Percentiles rank a stretch among this genome's conserved stretches.
Conservation (phyloP, 2,113 vertebrate species). For the Gymnarchus niloticus region DNA sequence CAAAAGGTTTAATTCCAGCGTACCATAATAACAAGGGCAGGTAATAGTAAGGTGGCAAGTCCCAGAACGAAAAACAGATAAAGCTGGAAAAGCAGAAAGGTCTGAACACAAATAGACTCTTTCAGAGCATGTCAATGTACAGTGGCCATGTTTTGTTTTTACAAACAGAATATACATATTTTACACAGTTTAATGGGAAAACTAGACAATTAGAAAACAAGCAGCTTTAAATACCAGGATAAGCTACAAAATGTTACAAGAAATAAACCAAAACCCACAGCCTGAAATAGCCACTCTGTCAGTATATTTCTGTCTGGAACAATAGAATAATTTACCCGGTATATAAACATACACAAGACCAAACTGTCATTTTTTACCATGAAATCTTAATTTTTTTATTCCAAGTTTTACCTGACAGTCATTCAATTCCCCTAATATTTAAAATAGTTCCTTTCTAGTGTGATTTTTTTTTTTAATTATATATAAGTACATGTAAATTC, state of each 20-base stretch:
- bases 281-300: constrained; percentile 15
- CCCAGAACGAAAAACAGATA: neutral
- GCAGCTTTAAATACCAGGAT: neutral
- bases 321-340: neutral
- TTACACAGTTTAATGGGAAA: constrained; percentile 19
- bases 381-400: neutral
- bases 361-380: constrained; percentile 1
- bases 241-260: constrained; percentile 11
- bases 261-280: neutral
- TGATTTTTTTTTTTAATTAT: neutral
- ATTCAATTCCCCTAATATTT: neutral
- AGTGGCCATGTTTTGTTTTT: constrained; percentile 20
- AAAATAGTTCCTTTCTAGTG: neutral
- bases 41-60: constrained; percentile 11
- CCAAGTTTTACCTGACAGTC: neutral
- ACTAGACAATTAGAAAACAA: constrained; percentile 22
- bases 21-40: constrained; percentile 27
- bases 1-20: constrained; percentile 39
- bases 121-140: neutral
- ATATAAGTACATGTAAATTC: neutral
- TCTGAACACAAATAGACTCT: constrained; percentile 9
- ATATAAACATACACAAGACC: constrained; percentile 5
- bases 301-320: neutral
- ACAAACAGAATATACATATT: constrained; percentile 30
- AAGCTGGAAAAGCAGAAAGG: neutral